Percentiles rank a stretch among this genome's conserved stretches.
Evolutionary conservation across 2,797 vertebrate genomes (phyloP).

Genomic region (Mus spretus): DNA sequence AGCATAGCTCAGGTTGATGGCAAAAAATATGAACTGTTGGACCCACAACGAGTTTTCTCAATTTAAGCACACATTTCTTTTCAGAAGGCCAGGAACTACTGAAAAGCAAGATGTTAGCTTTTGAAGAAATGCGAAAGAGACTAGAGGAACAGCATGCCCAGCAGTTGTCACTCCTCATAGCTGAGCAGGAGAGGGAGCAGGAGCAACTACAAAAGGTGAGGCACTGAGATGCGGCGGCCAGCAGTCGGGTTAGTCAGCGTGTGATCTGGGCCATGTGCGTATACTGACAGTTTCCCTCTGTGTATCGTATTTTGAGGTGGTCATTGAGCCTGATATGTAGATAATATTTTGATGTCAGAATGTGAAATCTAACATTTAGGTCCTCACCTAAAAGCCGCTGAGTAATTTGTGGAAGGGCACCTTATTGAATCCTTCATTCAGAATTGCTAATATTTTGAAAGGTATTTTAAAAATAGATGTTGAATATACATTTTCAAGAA

Average conservation of each 20-base stretch:
- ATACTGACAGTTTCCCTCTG: background rate
- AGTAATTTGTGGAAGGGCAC: constrained; percentile 38
- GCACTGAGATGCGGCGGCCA: background rate
- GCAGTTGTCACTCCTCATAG: constrained; percentile 93
- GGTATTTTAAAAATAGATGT: constrained; percentile 28
- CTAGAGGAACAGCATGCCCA: constrained; percentile 95
- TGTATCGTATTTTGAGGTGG: background rate
- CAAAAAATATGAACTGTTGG: constrained; percentile 31
- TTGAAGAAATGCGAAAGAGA: constrained; percentile 94
- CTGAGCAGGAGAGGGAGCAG: constrained; percentile 95
- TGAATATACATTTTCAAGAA: constrained; percentile 26
- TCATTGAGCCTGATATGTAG: constrained; percentile 50
- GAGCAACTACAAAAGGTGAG: constrained; percentile 92
- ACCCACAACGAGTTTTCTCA: constrained; percentile 44
- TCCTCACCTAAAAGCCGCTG: constrained; percentile 60
- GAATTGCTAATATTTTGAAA: constrained; percentile 57
- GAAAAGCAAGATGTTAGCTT: constrained; percentile 91
- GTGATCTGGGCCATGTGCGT: background rate
- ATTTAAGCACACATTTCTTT: constrained; percentile 64
- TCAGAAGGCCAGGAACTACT: constrained; percentile 89
- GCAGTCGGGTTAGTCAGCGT: background rate
- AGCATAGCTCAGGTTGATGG: constrained; percentile 6
- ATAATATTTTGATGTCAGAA: constrained; percentile 46
- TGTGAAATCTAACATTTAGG: constrained; percentile 50
- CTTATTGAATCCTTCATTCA: constrained; percentile 55